Base-by-base conservation (phyloP, 2,888 invertebrate genomes). In the Arge pagana region DNA sequence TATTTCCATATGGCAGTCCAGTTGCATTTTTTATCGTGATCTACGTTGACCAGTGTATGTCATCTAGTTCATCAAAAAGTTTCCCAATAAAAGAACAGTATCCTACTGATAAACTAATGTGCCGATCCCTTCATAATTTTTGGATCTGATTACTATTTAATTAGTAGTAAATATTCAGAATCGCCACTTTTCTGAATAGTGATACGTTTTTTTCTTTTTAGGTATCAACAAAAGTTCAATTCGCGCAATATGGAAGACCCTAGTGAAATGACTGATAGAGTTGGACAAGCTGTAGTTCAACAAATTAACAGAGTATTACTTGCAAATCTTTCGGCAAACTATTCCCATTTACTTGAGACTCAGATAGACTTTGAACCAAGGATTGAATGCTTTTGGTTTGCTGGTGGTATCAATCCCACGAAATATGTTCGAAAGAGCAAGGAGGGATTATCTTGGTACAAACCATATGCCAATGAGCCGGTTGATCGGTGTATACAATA, bases 381-480 rank as follows among this genome's bases (percentile, higher is more conserved):
- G 15, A 81, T 91, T 62, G 90, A 93, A 79, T 88, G 93, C 19
- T 91, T 89, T 75, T 96, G 96, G 96, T 83, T 83, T 67, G 83
- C 84, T 28, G 92, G 92, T 45, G 90, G 90, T 45, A 83, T 88
- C 60, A 73, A 83, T 54, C 82, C 86, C 0, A 81, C 86, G 1
- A 66, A 72, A 33, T 65, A 61, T 30, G 71, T 81, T 0, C 64
- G 78, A 1, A 78, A 77, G 55, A 74, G 76, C 58, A 62, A 59
- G 52, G 24, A 52, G 37, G 53, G 54, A 7, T 18, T 19, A 28
- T 8, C 3, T 1, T 80, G 77, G 77, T 65, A 77, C 4, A 79
- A 80, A 63, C 68, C 79, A 1, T 71, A 72, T 18, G 74, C 76
- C 2, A 61, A 85, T 56, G 83, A 85, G 40, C 81, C 84, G 1